Evolutionary conservation across 1,140 invertebrate genomes (phyloP), one percentile per base, ranked within the genome.

Genomic region (Anagrus nilaparvatae): DNA sequence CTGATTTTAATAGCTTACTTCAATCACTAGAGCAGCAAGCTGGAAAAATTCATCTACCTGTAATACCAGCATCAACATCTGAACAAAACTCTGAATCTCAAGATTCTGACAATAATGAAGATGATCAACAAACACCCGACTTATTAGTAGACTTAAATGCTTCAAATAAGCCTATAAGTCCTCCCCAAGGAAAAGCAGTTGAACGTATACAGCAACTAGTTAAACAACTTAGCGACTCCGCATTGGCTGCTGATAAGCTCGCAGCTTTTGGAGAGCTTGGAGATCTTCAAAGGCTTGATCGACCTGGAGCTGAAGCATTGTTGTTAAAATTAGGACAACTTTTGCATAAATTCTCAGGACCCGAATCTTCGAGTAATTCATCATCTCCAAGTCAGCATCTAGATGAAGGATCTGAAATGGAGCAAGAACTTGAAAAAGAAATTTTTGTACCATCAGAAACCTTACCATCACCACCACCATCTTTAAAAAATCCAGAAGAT

Each of bases 1-100:
- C 63, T 0, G 65, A 69, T 10, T 63, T 67, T 42, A 66, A 62
- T 24, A 64, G 53, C 3, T 33, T 67, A 0, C 51, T 68, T 0
- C 64, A 64, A 4, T 55, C 62, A 0, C 33, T 67, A 18, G 45
- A 47, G 25, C 30, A 43, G 4, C 38, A 46, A n/a, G 19, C 44
- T 28, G 34, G 10, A n/a, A 35, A 44, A n/a, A n/a, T n/a, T n/a
- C n/a, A n/a, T n/a, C n/a, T n/a, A n/a, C n/a, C n/a, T n/a, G n/a
- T n/a, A n/a, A n/a, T 18, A 33, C 14, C 32, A 33, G 2, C 39
- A 24, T 0, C 29, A 31, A 13, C 30, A 9, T 1, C 23, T 14
- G 40, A 42, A 10, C 31, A 31, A 5, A 27, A 14, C 17, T 18
- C 10, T 19, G 34, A 6, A 17, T 30, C 17, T 18, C 17, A 14